phyloP scores from a whole-genome alignment of 35 echinoderm and acorn worm species.

The Ophioderma brevispina region DNA sequence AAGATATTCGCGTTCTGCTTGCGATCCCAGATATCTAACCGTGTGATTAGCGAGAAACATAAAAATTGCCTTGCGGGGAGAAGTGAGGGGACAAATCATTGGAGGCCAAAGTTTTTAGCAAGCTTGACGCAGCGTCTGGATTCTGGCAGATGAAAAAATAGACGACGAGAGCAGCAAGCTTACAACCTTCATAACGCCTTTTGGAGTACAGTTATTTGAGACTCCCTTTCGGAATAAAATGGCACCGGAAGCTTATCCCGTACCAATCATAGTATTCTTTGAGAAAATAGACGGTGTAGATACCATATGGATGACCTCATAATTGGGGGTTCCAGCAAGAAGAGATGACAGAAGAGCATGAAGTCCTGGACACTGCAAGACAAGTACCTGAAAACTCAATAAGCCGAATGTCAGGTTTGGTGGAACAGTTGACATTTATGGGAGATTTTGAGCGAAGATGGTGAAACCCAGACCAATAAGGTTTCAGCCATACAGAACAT shows the following conservation, averaged over 20 bases:
- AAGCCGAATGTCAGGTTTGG: constrained; percentile 26
- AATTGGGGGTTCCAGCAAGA: constrained; percentile 40
- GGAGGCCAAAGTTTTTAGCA: not conserved
- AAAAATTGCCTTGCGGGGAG: constrained; percentile 35
- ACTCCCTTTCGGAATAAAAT: constrained; percentile 35
- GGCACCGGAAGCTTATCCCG: constrained; percentile 59
- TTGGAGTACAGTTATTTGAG: constrained; percentile 22
- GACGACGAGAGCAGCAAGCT: not conserved
- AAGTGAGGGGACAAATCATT: not conserved
- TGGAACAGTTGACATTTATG: constrained; percentile 4
- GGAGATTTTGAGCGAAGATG: constrained; percentile 42
- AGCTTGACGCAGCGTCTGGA: too few relatives aligned
- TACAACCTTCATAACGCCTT: too few relatives aligned
- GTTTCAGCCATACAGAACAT: constrained; percentile 16
- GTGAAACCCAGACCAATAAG: too few relatives aligned
- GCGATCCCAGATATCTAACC: constrained; percentile 48
- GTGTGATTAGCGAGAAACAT: constrained; percentile 50
- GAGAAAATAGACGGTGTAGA: constrained; percentile 44
- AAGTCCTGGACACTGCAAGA: constrained; percentile 33
- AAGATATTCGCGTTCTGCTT: constrained; percentile 51
- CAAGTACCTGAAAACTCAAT: constrained; percentile 47
- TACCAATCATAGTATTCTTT: constrained; percentile 33
- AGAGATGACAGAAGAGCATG: constrained; percentile 30
- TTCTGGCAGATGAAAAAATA: constrained; percentile 63
- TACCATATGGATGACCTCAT: constrained; percentile 64